Percentiles rank a stretch among this genome's conserved stretches.
These are phyloP conservation scores for Mimumesa dahlbomi DNA, from an alignment of 2,888 invertebrate species.

Conservation along the genomic window DNA sequence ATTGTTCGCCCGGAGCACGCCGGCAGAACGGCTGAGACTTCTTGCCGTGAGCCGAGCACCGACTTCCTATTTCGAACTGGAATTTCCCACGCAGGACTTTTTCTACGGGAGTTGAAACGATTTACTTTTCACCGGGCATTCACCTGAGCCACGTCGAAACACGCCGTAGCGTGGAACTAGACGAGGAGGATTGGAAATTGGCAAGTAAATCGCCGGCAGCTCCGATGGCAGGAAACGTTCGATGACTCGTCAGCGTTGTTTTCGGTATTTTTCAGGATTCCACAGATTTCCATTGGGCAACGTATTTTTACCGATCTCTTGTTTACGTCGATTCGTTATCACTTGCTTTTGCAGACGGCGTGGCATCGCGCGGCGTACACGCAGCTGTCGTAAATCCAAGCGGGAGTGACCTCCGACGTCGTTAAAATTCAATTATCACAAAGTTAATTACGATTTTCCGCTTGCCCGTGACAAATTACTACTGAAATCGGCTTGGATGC, in stretches of 20 bases:
- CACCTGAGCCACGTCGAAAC: slow-evolving; percentile 21
- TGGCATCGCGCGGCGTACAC: slow-evolving; percentile 25
- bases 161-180: not conserved
- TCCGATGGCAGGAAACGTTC: too few species aligned
- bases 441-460: not conserved
- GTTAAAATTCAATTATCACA: not conserved
- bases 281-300: too few species aligned
- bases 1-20: slow-evolving; percentile 33
- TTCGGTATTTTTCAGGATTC: not conserved
- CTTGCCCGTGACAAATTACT: not conserved
- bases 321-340: not conserved
- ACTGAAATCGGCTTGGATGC: not conserved
- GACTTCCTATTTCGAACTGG: slow-evolving; percentile 38
- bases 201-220: too few species aligned
- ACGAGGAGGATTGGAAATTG: not conserved
- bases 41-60: not conserved
- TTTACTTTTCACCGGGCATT: slow-evolving; percentile 38
- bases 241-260: too few species aligned
- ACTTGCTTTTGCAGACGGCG: slow-evolving; percentile 26
- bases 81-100: slow-evolving; percentile 53
- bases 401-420: slow-evolving; percentile 16
- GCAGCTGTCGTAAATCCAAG: not conserved
- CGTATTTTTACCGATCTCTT: too few species aligned
- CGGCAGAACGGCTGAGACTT: slow-evolving; percentile 14
- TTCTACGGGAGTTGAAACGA: slow-evolving; percentile 31